Base-by-base conservation (phyloP, 2,888 invertebrate species). In the Rosalia funebris region DNA sequence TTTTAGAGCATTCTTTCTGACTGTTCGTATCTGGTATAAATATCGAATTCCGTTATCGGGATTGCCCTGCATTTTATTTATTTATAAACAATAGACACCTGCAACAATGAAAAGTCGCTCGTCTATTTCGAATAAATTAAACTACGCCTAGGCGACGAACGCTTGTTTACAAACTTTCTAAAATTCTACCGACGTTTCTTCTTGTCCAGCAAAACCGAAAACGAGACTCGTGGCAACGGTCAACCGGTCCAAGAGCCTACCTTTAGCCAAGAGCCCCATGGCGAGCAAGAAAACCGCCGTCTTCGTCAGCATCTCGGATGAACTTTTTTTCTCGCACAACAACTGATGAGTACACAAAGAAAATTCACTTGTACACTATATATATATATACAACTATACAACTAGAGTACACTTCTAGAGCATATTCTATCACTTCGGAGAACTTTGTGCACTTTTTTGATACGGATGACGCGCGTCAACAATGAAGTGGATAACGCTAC, bases 251-350 rank as follows among this genome's bases (percentile, higher is more conserved):
- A n/a, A 34, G 10, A 7, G 7, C 53, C 32, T 11, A 53, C 53
- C 53, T 53, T 53, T 53, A 42, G 31, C 11, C 31, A 42, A 16
- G 53, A 53, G 12, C 42, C 32, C 53, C 12, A 53, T 31, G 31
- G 25, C 41, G 14, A 42, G 31, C 37, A 42, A 31, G 32, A 53
- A 42, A 37, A 41, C 53, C 11, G 53, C 31, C 16, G 53, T 42
- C 53, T 53, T 53, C 53, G n/a, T n/a, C n/a, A 53, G 32, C 53
- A 53, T 53, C 42, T 32, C 25, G 53, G 10, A n/a, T n/a, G n/a
- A 53, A 42, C 53, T 12, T 11, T 37, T 25, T 11, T 19, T 32
- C 41, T 41, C 17, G 17, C 48, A 25, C 32, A 14, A 32, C 9
- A 53, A n/a, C 2, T n/a, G 34, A 34, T 5, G 9, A 19, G 15